Evolutionary conservation across 2,113 vertebrate genomes (phyloP).

Genomic region (Stigmatopora nigra): DNA sequence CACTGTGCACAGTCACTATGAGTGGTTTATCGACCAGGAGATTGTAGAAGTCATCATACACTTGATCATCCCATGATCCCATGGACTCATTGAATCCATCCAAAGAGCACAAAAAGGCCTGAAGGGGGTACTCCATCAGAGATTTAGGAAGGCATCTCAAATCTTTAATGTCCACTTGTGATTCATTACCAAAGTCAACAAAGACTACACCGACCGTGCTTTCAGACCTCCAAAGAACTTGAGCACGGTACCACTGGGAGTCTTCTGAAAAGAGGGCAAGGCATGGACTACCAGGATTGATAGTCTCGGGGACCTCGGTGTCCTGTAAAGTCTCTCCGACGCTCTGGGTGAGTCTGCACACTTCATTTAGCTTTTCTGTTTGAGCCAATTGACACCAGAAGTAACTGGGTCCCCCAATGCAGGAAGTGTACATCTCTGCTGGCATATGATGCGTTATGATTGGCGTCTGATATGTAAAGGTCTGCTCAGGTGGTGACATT

Average conservation of each 20-base stretch:
- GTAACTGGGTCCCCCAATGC: constrained; percentile 68
- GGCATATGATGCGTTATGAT: constrained; percentile 56
- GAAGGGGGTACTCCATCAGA: constrained; percentile 66
- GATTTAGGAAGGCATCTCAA: constrained; percentile 62
- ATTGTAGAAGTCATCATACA: constrained; percentile 68
- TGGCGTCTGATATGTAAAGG: constrained; percentile 50
- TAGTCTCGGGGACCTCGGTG: background rate
- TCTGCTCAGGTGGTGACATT: background rate
- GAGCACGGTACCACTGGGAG: constrained; percentile 73
- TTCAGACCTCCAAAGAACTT: constrained; percentile 52
- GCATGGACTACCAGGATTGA: constrained; percentile 67
- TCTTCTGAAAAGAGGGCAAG: constrained; percentile 73
- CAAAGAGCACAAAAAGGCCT: constrained; percentile 78
- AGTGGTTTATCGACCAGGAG: constrained; percentile 65
- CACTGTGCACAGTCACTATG: constrained; percentile 61
- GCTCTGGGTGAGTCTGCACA: constrained; percentile 66
- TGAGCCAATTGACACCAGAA: constrained; percentile 78
- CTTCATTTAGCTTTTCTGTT: constrained; percentile 50
- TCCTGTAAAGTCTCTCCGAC: constrained; percentile 41
- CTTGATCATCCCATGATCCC: constrained; percentile 69
- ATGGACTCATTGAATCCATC: constrained; percentile 66
- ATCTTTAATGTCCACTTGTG: constrained; percentile 49
- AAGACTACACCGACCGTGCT: constrained; percentile 57
- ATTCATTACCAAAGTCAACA: constrained; percentile 79
- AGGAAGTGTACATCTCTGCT: constrained; percentile 63